A percentile compares a stretch with the other conserved stretches of the same genome.
Evolutionary conservation across 1,140 invertebrate genomes (phyloP).

Genomic region (Ceratina japonica): DNA sequence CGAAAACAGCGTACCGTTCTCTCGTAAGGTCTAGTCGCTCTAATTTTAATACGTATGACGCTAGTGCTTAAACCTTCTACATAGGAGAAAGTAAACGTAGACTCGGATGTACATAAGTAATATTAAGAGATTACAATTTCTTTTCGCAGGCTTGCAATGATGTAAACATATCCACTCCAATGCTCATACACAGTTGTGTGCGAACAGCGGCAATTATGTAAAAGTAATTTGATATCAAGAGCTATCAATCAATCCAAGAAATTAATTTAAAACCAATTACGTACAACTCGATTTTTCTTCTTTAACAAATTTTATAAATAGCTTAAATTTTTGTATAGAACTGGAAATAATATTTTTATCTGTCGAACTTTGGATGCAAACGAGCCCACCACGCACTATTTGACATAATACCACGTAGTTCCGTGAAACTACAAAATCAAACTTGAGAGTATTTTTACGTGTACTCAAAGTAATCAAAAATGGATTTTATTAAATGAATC

Average conservation of each 20-base stretch:
- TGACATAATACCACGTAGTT: not conserved
- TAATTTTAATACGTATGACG: constrained; percentile 43
- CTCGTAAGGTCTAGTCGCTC: constrained; percentile 18
- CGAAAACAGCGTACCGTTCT: not conserved
- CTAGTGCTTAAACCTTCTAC: not conserved
- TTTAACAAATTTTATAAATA: not conserved
- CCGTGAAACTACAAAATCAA: not conserved
- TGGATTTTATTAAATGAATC: not conserved
- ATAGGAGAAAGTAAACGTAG: not conserved
- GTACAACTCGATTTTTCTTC: not conserved
- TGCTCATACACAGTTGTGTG: not conserved
- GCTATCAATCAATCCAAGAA: not conserved
- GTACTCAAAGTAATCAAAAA: not conserved
- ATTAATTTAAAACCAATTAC: not conserved
- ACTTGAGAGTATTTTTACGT: not conserved
- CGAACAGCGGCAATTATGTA: not conserved
- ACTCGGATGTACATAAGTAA: not conserved
- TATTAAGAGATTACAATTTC: not conserved
- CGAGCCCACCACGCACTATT: constrained; percentile 53
- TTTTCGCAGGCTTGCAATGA: not conserved
- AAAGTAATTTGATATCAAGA: not conserved
- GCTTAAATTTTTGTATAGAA: constrained; percentile 19
- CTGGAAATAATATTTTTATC: too few species aligned
- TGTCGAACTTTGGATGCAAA: constrained; percentile 37
- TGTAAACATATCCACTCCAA: constrained; percentile 45